Evolutionary conservation across 2,797 vertebrate species (phyloP), one percentile per base, ranked within the genome.

Genomic region (Astyanax mexicanus): DNA sequence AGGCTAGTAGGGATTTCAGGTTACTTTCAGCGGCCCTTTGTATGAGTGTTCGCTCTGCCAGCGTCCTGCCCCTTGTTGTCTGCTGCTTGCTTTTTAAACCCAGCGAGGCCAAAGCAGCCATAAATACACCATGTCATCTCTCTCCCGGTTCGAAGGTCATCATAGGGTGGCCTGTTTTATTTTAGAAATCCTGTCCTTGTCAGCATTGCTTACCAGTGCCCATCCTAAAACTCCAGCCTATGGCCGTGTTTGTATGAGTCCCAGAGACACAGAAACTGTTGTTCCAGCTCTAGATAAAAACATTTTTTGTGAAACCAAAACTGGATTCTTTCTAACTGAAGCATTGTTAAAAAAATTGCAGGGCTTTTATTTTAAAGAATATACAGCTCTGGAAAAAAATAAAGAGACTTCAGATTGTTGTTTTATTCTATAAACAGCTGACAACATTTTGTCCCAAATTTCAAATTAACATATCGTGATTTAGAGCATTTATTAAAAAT

Each of bases 251-350:
- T n/a, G 23, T n/a, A 47, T 3, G 3, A 13, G 27, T 45, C 7
- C 7, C 15, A 47, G 25, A 47, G 42, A 66, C 42, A 66, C 42
- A 66, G 62, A 65, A 47, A 62, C 42, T 10, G 32, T 47, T 66
- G 38, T 65, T 44, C 13, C n/a, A n/a, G n/a, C n/a, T n/a, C n/a
- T n/a, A n/a, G n/a, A n/a, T n/a, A n/a, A n/a, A n/a, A n/a, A n/a
- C n/a, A n/a, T n/a, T n/a, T n/a, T n/a, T n/a, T n/a, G n/a, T n/a
- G n/a, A n/a, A n/a, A n/a, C n/a, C n/a, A n/a, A n/a, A n/a, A n/a
- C n/a, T n/a, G n/a, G n/a, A n/a, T n/a, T n/a, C n/a, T n/a, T n/a
- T n/a, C n/a, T n/a, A n/a, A n/a, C n/a, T n/a, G n/a, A n/a, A n/a
- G n/a, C n/a, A n/a, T n/a, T n/a, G n/a, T n/a, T n/a, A n/a, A n/a